phyloP scores from a whole-genome alignment of 2,888 invertebrate genomes.

The Tetramorium bicarinatum region DNA sequence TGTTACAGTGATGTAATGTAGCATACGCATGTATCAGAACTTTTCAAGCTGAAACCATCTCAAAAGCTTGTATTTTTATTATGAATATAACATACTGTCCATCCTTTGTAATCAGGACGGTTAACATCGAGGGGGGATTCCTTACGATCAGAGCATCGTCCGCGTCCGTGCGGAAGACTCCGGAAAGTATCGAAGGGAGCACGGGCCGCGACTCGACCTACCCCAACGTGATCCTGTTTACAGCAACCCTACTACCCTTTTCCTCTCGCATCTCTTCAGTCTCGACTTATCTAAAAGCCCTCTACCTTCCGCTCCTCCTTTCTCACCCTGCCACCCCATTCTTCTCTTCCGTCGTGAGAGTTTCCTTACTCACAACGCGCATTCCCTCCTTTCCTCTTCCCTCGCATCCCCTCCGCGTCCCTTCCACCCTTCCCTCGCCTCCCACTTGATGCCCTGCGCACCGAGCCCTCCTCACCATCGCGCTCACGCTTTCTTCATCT shows the following conservation, averaged over 20 bases:
- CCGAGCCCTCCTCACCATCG: conserved; percentile 56
- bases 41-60: conserved; percentile 31
- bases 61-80: conserved; percentile 44
- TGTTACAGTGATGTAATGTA: conserved; percentile 32
- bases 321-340: conserved; percentile 43
- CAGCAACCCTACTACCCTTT: conserved; percentile 63
- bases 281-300: conserved; percentile 59
- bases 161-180: conserved; percentile 52
- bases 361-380: conserved; percentile 57
- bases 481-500: conserved; percentile 62
- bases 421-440: conserved; percentile 52
- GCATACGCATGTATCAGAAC: conserved; percentile 19
- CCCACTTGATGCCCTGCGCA: conserved; percentile 58
- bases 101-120: conserved; percentile 53
- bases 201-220: conserved; percentile 63
- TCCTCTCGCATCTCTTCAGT: conserved; percentile 49
- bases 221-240: conserved; percentile 72
- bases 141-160: conserved; percentile 44
- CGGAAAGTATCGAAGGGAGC: conserved; percentile 46
- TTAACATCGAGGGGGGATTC: conserved; percentile 49
- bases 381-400: conserved; percentile 52
- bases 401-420: conserved; percentile 51
- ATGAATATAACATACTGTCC: conserved; percentile 1
- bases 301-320: conserved; percentile 49
- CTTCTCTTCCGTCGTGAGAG: conserved; percentile 41